phyloP scores from a whole-genome alignment of 1,140 invertebrate genomes.

The Scaptomyza pallida region DNA sequence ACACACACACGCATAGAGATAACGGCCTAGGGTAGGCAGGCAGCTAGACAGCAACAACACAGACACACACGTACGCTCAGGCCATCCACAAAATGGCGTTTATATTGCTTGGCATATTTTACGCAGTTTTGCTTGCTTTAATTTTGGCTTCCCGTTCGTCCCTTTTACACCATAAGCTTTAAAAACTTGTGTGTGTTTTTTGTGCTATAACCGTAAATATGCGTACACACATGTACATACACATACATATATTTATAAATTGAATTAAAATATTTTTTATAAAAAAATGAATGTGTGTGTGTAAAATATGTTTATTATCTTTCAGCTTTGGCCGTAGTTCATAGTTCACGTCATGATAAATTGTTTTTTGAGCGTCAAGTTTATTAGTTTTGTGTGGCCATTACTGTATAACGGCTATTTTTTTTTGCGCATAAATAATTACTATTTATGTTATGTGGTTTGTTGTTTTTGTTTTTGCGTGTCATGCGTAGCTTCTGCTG shows the following conservation, averaged over 20 bases:
- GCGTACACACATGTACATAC: constrained; percentile 9
- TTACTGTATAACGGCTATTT: constrained; percentile 4
- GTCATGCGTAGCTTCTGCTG: constrained; percentile 1
- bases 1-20: constrained; percentile 20
- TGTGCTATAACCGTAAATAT: constrained; percentile 19
- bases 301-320: constrained; percentile 4
- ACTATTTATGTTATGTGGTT: constrained; percentile 2
- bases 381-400: constrained; percentile 27
- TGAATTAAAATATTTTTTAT: constrained; percentile 36
- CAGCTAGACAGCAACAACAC: constrained; percentile 41
- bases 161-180: background rate
- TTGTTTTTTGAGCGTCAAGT: constrained; percentile 7
- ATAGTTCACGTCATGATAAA: constrained; percentile 21
- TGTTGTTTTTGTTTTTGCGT: background rate
- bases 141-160: constrained; percentile 32
- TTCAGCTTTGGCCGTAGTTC: background rate
- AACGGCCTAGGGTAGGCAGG: constrained; percentile 28
- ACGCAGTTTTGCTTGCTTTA: constrained; percentile 57
- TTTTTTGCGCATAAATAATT: constrained; percentile 21
- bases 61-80: constrained; percentile 47
- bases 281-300: background rate
- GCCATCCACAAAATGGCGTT: constrained; percentile 54
- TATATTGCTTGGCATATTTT: constrained; percentile 57
- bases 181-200: constrained; percentile 8
- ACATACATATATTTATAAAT: constrained; percentile 25